Evolutionary conservation across 1,140 invertebrate genomes (phyloP).

Genomic region (Carposina sasakii): DNA sequence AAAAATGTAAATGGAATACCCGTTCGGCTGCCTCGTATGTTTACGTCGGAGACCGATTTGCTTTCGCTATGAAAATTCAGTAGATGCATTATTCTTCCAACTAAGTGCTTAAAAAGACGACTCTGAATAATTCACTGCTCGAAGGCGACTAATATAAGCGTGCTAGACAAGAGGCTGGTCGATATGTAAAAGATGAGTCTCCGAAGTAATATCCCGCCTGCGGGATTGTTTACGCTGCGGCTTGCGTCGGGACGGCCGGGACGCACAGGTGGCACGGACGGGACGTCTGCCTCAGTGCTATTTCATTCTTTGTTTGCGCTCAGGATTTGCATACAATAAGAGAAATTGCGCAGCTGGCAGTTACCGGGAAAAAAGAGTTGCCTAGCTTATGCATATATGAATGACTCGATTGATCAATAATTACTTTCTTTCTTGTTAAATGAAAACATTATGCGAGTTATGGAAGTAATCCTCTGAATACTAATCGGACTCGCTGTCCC

Average conservation of each 20-base stretch:
- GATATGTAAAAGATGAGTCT: slow-evolving; percentile 60
- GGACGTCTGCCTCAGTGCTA: slow-evolving; percentile 55
- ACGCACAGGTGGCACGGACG: slow-evolving; percentile 46
- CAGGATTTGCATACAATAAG: slow-evolving; percentile 66
- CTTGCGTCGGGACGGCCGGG: slow-evolving; percentile 34
- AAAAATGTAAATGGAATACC: too few relatives aligned
- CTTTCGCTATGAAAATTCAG: slow-evolving; percentile 42
- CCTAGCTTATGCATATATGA: slow-evolving; percentile 51
- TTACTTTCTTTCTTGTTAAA: too few relatives aligned
- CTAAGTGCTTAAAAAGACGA: slow-evolving; percentile 55
- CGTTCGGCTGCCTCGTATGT: slow-evolving; percentile 26
- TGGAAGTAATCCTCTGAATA: too few relatives aligned
- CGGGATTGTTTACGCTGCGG: slow-evolving; percentile 50
- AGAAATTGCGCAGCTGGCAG: slow-evolving; percentile 59
- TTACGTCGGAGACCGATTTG: slow-evolving; percentile 27
- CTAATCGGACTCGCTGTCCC: too few relatives aligned
- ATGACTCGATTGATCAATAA: too few relatives aligned
- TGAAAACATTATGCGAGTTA: too few relatives aligned
- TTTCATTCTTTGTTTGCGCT: slow-evolving; percentile 64
- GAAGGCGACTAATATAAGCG: slow-evolving; percentile 53
- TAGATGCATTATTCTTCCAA: slow-evolving; percentile 53
- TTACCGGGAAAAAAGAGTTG: slow-evolving; percentile 47
- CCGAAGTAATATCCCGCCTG: slow-evolving; percentile 51
- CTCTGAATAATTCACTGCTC: slow-evolving; percentile 52
- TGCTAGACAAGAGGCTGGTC: slow-evolving; percentile 45